Evolutionary conservation across 2,113 vertebrate species (phyloP).

Genomic region (Nettapus auritus): DNA sequence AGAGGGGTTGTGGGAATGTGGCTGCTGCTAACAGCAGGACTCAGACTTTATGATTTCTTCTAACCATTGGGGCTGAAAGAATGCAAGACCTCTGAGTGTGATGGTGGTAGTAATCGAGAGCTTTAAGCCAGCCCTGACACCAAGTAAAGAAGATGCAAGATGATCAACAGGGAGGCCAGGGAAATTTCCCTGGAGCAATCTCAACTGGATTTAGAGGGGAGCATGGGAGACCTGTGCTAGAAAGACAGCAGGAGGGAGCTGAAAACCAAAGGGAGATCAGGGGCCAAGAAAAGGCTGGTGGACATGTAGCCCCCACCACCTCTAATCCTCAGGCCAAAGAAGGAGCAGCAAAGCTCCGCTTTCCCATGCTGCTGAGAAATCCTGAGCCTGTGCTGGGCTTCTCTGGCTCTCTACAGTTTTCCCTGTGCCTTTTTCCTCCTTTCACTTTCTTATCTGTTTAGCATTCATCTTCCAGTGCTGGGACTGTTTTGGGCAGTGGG

Average conservation of each 20-base stretch:
- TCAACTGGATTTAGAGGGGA: not conserved
- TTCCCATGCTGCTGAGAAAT: not conserved
- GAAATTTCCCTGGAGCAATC: not conserved
- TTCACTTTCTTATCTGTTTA: not conserved
- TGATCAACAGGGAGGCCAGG: not conserved
- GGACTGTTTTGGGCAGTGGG: not conserved
- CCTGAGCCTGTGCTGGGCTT: not conserved
- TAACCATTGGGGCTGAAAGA: not conserved
- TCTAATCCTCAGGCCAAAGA: not conserved
- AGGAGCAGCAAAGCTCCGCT: not conserved
- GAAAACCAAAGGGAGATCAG: not conserved
- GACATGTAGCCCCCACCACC: not conserved
- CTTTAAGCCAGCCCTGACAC: not conserved
- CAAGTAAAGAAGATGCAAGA: not conserved
- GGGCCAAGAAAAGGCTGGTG: not conserved
- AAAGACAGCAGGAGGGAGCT: not conserved
- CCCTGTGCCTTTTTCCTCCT: not conserved
- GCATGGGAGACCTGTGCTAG: not conserved
- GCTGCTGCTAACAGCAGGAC: not conserved
- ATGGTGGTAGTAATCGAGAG: not conserved
- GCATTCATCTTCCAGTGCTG: not conserved
- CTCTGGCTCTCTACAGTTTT: not conserved
- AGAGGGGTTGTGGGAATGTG: not conserved
- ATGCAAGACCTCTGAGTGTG: not conserved
- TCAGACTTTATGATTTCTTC: not conserved